phyloP scores from a whole-genome alignment of 2,888 invertebrate species.

The Aphelenchoides bicaudatus region DNA sequence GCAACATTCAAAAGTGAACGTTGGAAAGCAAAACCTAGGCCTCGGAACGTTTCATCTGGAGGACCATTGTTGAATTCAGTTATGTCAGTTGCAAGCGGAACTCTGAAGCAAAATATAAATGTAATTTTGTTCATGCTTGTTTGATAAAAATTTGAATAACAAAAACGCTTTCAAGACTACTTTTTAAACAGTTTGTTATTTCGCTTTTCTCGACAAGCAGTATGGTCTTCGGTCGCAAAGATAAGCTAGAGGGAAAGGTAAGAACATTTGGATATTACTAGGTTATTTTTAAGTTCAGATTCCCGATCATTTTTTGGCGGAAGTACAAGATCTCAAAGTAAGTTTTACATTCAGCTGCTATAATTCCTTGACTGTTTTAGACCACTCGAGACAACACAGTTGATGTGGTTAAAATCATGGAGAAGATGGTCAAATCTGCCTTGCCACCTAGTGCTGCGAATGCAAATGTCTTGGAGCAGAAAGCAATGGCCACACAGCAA shows the following conservation, averaged over 20 bases:
- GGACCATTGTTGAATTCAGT: constrained; percentile 57
- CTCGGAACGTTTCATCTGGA: constrained; percentile 35
- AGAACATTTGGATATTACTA: too few relatives aligned
- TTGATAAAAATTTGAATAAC: constrained; percentile 1
- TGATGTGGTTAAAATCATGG: constrained; percentile 23
- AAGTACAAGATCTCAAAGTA: background rate
- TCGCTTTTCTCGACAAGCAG: too few relatives aligned
- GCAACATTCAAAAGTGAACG: constrained; percentile 51
- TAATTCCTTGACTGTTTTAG: constrained; percentile 1
- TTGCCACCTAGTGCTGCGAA: constrained; percentile 10
- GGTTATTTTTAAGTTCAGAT: background rate
- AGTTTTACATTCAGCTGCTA: background rate
- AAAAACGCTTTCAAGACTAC: background rate
- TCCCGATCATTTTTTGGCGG: background rate
- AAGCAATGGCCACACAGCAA: background rate
- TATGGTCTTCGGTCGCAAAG: too few relatives aligned
- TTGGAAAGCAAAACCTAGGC: constrained; percentile 50
- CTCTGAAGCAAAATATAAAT: constrained; percentile 27
- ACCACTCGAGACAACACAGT: constrained; percentile 17
- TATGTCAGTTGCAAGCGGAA: constrained; percentile 50
- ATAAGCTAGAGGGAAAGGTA: too few relatives aligned
- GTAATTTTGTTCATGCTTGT: background rate
- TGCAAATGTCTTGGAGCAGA: background rate
- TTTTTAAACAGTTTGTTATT: too few relatives aligned
- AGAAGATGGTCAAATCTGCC: constrained; percentile 20